Percentiles rank a stretch among this genome's conserved stretches.
These are phyloP conservation scores for Apotomis turbidana DNA, from an alignment of 2,888 invertebrate species.

Conservation along the genomic window DNA sequence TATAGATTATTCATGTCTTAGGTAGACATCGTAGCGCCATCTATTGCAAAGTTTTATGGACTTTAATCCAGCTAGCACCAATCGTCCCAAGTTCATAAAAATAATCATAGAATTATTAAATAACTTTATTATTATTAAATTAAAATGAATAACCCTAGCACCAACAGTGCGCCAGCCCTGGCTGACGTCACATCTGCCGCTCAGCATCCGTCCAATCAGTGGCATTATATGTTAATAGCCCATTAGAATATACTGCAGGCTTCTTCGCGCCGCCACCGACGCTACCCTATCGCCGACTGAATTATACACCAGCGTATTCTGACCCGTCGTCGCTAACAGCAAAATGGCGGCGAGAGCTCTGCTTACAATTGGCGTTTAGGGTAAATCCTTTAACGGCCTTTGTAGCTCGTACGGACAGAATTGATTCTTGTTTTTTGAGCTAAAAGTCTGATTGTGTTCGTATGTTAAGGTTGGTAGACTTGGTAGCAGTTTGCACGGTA, in stretches of 20 bases:
- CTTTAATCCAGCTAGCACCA: too few species aligned
- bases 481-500: constrained; percentile 60
- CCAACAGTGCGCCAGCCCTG: constrained; percentile 23
- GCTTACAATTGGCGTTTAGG: constrained; percentile 53
- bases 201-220: constrained; percentile 85
- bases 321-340: constrained; percentile 50
- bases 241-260: constrained; percentile 79
- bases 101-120: too few species aligned
- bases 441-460: constrained; percentile 44
- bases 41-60: too few species aligned
- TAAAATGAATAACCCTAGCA: not conserved
- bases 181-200: constrained; percentile 73
- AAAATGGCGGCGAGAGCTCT: constrained; percentile 50
- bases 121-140: not conserved
- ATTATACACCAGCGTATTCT: constrained; percentile 53
- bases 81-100: too few species aligned
- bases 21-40: too few species aligned
- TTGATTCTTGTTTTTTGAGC: constrained; percentile 29
- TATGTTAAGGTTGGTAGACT: constrained; percentile 49
- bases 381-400: constrained; percentile 47
- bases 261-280: constrained; percentile 69
- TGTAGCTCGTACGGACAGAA: constrained; percentile 24
- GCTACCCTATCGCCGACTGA: constrained; percentile 57
- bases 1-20: too few species aligned
- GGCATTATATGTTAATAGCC: constrained; percentile 84